Evolutionary conservation across 1,140 invertebrate species (phyloP), one percentile per base, ranked within the genome.

Genomic region (Calliphora vicina): DNA sequence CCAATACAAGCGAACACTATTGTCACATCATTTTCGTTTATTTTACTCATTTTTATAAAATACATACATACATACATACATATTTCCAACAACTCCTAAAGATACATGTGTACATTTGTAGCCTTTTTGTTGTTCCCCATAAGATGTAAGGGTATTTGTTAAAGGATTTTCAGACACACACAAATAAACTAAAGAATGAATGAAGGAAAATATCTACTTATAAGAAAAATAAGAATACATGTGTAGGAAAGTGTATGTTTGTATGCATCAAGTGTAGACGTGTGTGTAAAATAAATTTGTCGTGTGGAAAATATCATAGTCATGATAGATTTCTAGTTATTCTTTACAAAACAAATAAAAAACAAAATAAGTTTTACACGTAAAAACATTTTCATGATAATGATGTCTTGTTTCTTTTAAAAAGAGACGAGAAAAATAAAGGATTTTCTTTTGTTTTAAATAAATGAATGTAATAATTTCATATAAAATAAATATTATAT

Each of bases 1-100:
- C 15, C 6, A 57, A 57, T 6, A 57, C 0, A 1, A 57, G 50
- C 50, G n/a, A 57, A 67, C 23, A 23, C 61, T 20, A 67, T 67
- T 67, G 61, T 67, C 61, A 67, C 61, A 67, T 67, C 61, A 67
- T 67, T 23, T 67, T 67, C 61, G 20, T 67, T 67, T 67, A 67
- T 67, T 67, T 67, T 67, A 0, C 6, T 25, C 12, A 25, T 67
- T 25, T 67, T 67, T 67, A 23, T 67, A 23, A 25, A 20, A 23
- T 61, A 61, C 17, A 3, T 17, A n/a, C 17, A n/a, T 6, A 61
- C n/a, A n/a, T n/a, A n/a, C n/a, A n/a, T n/a, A n/a, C n/a, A n/a
- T n/a, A n/a, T n/a, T n/a, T n/a, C n/a, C n/a, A n/a, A n/a, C n/a
- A n/a, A n/a, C n/a, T n/a, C n/a, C n/a, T n/a, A n/a, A n/a, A n/a